Base-by-base conservation (phyloP, 2,888 invertebrate species). In the Metalampra italica region DNA sequence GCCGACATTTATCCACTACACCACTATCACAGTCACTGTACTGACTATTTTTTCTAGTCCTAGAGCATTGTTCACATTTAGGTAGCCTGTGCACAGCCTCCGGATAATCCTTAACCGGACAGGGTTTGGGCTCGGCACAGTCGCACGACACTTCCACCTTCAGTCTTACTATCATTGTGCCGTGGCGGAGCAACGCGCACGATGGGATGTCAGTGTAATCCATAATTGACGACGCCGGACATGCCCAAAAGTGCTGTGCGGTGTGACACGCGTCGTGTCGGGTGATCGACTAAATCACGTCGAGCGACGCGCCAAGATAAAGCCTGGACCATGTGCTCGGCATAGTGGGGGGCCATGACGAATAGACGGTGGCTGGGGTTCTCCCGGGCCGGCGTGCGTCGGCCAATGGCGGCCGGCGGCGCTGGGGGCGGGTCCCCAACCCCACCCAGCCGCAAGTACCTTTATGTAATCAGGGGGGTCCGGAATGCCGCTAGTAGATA, bases 21-120 rank as follows among this genome's bases (percentile, higher is more conserved):
- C 69, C 82, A 85, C 80, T 87, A 84, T 84, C 88, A 89, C 88
- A 84, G 74, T 83, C 88, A 89, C 87, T 84, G 64, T 72, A 78
- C 79, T 75, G 66, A 72, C 75, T 82, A 80, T 69, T 73, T 64
- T 75, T 71, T 78, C 82, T 86, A 76, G 81, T 87, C 70, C 85
- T 83, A 69, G 62, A 67, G 66, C 87, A 88, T 70, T 71, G 72
- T 75, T 82, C 83, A 86, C 87, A 88, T 67, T 66, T 69, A 58
- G 77, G 62, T 14, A 70, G 67, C 54, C 73, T 74, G 55, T 71
- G 72, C 51, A 71, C 59, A 59, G 62, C 57, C 53, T 61, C 64
- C 53, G 71, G 62, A 56, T 59, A 65, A 46, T 56, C 61, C 56
- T 65, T 56, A 49, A 57, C 54, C 52, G 67, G 66, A 56, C 65